phyloP scores from a whole-genome alignment of 2,888 invertebrate species.

The Leucophenga montana region DNA sequence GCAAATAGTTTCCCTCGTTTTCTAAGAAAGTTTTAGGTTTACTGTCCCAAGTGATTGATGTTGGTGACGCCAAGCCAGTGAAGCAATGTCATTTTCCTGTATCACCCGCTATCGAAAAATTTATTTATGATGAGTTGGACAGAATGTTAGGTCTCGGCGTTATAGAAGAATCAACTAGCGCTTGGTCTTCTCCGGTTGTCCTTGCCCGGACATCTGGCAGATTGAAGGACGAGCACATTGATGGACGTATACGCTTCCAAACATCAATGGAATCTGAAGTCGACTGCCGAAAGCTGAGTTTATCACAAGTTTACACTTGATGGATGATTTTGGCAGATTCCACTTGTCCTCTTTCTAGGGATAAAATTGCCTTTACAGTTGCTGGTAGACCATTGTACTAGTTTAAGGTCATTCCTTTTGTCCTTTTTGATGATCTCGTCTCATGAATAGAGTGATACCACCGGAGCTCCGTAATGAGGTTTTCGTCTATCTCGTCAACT shows the following conservation, averaged over 20 bases:
- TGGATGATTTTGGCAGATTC: conserved; percentile 37
- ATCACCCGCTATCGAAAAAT: conserved; percentile 15
- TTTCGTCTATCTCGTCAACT: conserved; percentile 32
- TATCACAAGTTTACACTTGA: conserved; percentile 45
- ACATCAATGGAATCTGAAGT: conserved; percentile 44
- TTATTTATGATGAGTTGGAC: conserved; percentile 1
- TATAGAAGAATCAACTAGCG: not conserved
- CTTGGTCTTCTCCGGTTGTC: not conserved
- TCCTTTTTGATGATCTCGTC: conserved; percentile 34
- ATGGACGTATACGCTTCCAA: too few relatives aligned
- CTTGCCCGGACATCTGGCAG: conserved; percentile 8
- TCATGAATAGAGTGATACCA: conserved; percentile 35
- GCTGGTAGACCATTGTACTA: conserved; percentile 37
- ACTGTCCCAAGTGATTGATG: not conserved
- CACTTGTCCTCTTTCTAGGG: conserved; percentile 21
- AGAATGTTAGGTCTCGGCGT: not conserved
- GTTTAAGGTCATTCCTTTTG: conserved; percentile 40
- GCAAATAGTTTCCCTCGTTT: not conserved
- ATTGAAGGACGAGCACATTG: conserved; percentile 49
- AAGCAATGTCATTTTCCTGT: conserved; percentile 13
- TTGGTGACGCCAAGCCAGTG: not conserved
- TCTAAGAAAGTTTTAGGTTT: not conserved
- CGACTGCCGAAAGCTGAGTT: conserved; percentile 29
- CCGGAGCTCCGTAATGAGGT: conserved; percentile 18
- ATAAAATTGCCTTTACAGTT: conserved; percentile 51